Conservation (phyloP, 2,113 vertebrate genomes). For the Percopsis transmontana region DNA sequence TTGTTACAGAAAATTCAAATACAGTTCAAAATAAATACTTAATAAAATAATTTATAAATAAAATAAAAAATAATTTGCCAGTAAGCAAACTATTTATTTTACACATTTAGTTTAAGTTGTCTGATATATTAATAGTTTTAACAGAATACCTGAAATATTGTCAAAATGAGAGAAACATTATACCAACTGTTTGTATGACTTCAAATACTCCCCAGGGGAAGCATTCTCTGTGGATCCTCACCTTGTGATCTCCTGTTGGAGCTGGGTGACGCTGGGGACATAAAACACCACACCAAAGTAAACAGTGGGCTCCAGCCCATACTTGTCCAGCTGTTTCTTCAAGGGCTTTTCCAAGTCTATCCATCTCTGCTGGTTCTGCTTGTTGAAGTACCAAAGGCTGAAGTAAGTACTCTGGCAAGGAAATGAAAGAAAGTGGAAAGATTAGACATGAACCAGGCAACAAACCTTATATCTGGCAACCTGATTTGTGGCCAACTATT, state of each 20-base stretch:
- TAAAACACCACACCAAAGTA: slow-evolving; percentile 98
- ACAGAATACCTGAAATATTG: not conserved
- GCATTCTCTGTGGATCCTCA: slow-evolving; percentile 57
- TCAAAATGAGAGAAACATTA: not conserved
- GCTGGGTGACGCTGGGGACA: slow-evolving; percentile 87
- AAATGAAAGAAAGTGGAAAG: slow-evolving; percentile 29
- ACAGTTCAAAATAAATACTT: too few species aligned
- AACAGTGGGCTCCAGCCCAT: slow-evolving; percentile 92
- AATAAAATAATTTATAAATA: too few species aligned
- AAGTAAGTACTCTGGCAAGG: slow-evolving; percentile 89
- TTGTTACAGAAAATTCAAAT: too few species aligned
- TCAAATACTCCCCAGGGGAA: not conserved
- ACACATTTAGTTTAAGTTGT: too few species aligned
- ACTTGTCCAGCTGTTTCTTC: slow-evolving; percentile 98
- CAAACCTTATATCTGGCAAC: not conserved
- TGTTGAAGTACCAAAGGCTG: slow-evolving; percentile 98
- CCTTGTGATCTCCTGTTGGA: slow-evolving; percentile 98
- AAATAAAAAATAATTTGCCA: too few species aligned
- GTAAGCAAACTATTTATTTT: too few species aligned
- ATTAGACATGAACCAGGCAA: slow-evolving; percentile 1
- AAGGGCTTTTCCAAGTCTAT: slow-evolving; percentile 95
- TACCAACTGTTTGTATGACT: not conserved
- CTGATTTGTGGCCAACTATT: not conserved
- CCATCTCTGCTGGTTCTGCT: slow-evolving; percentile 97
- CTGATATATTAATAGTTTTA: too few species aligned